phyloP scores from a whole-genome alignment of 2,888 invertebrate genomes.

The Malacosoma neustria region DNA sequence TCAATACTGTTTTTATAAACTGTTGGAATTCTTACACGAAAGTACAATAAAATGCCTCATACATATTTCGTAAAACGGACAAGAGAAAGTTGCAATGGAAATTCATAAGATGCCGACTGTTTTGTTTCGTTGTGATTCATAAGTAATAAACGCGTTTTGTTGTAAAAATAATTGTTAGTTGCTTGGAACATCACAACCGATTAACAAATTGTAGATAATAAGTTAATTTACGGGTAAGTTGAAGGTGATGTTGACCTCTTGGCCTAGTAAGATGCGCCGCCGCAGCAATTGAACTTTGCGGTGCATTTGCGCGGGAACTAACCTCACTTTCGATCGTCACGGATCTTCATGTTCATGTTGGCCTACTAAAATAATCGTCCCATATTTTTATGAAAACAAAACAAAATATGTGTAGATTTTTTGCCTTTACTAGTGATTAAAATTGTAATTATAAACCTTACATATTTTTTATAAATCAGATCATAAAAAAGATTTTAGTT shows the following conservation, averaged over 20 bases:
- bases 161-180: not conserved
- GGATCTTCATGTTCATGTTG: slow-evolving; percentile 34
- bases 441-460: too few species aligned
- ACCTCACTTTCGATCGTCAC: slow-evolving; percentile 55
- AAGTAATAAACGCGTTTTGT: too few species aligned
- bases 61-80: not conserved
- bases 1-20: not conserved
- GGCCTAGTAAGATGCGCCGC: slow-evolving; percentile 47
- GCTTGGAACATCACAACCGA: not conserved
- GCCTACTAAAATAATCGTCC: too few species aligned
- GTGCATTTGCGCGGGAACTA: slow-evolving; percentile 38
- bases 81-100: not conserved
- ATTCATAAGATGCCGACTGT: too few species aligned
- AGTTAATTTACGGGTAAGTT: slow-evolving; percentile 16
- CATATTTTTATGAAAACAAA: too few species aligned
- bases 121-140: too few species aligned
- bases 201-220: not conserved
- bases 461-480: too few species aligned
- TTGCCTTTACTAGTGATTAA: too few species aligned
- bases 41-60: not conserved
- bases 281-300: slow-evolving; percentile 37
- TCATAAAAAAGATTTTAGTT: too few species aligned
- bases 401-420: too few species aligned
- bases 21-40: not conserved
- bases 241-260: slow-evolving; percentile 39